These are phyloP conservation scores for Phaedon cochleariae DNA, from an alignment of 2,888 invertebrate species.

Conservation along the genomic window DNA sequence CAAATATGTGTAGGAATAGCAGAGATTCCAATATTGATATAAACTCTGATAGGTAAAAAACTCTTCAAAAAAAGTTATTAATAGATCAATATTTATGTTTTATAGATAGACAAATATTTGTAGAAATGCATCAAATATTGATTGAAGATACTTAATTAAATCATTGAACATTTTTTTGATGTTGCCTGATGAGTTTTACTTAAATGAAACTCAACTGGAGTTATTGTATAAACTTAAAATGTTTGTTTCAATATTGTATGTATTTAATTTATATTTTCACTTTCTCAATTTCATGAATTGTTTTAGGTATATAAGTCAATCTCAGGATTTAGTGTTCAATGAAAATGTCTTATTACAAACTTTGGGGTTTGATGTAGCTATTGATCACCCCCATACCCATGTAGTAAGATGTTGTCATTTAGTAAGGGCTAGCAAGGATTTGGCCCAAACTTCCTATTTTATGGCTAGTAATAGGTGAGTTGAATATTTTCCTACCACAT, in stretches of 20 bases:
- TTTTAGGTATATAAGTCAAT: constrained; percentile 72
- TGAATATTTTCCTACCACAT: constrained; percentile 6
- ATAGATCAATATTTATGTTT: background rate
- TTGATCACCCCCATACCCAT: constrained; percentile 98
- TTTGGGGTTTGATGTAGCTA: constrained; percentile 96
- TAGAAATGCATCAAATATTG: no score
- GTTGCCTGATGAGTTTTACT: no score
- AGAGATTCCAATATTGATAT: constrained; percentile 71
- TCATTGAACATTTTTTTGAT: no score
- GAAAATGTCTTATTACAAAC: constrained; percentile 98
- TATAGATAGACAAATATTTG: no score
- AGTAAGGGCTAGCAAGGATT: constrained; percentile 94
- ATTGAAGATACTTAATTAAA: no score
- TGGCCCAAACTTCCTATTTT: constrained; percentile 98
- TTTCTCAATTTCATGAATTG: background rate
- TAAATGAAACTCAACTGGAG: no score
- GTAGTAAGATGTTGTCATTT: constrained; percentile 96
- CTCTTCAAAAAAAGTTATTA: background rate
- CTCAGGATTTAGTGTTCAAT: constrained; percentile 94
- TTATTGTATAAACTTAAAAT: no score
- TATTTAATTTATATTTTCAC: background rate
- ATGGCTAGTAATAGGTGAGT: constrained; percentile 95
- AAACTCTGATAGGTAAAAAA: constrained; percentile 76
- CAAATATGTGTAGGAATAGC: constrained; percentile 86
- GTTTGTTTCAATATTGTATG: no score